Evolutionary conservation across 2,113 vertebrate genomes (phyloP).

Genomic region (Archocentrus centrarchus): DNA sequence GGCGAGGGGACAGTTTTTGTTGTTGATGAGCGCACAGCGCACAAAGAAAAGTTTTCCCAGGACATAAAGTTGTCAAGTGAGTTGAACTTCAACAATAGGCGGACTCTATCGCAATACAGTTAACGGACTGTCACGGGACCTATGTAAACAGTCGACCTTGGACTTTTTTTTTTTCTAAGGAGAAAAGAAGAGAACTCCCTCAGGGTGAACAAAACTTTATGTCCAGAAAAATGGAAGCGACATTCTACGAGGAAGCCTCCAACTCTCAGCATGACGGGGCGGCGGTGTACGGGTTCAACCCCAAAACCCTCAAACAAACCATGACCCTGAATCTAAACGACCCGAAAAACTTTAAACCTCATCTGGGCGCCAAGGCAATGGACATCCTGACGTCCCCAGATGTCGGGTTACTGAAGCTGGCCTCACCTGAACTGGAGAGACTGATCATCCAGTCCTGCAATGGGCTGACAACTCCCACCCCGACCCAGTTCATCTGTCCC

Average conservation of each 20-base stretch:
- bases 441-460: conserved; percentile 97
- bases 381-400: conserved; percentile 95
- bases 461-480: conserved; percentile 93
- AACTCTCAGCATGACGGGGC: conserved; percentile 86
- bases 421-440: conserved; percentile 94
- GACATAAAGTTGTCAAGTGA: conserved; percentile 77
- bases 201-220: conserved; percentile 81
- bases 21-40: conserved; percentile 25
- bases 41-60: conserved; percentile 73
- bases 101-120: conserved; percentile 40
- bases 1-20: conserved; percentile 17
- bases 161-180: conserved; percentile 20
- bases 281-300: conserved; percentile 88
- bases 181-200: conserved; percentile 2
- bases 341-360: conserved; percentile 92
- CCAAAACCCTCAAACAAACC: conserved; percentile 91
- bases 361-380: conserved; percentile 89
- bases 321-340: conserved; percentile 96
- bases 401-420: conserved; percentile 93
- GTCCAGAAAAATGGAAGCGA: conserved; percentile 97
- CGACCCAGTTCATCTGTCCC: conserved; percentile 85
- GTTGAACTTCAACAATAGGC: conserved; percentile 75
- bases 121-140: conserved; percentile 24
- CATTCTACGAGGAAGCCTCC: conserved; percentile 94
- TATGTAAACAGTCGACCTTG: conserved; percentile 29